Evolutionary conservation across 1,140 invertebrate species (phyloP), one percentile per base, ranked within the genome.

Genomic region (Tetramorium parvispinum): DNA sequence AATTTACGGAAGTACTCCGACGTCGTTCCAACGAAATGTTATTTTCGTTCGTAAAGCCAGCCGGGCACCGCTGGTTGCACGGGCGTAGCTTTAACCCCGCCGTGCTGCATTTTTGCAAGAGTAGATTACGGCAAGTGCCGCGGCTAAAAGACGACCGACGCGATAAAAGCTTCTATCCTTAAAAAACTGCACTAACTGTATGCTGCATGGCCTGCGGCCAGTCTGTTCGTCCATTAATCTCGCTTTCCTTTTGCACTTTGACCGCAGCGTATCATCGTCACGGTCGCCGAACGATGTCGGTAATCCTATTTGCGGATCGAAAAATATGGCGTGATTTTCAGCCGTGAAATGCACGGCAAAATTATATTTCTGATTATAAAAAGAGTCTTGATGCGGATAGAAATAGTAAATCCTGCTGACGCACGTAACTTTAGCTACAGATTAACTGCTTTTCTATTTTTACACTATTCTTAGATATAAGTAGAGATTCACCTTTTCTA

Each of bases 161-260:
- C 70, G 81, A 43, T 85, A 85, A 87, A 87, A 87, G 86, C 86
- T 77, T 85, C 65, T 21, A 27, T 77, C 81, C 63, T 81, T 87
- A 70, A 87, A 87, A 87, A 87, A 82, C 59, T 55, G 85, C 27
- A 68, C 81, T 57, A 85, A 87, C 81, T 87, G 81, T 76, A 59
- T 37, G 66, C 51, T 13, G 21, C 24, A 24, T 66, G 32, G 37
- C 68, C 70, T 86, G 77, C 49, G 49, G 37, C 73, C 37, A 32
- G 37, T 46, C 57, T 32, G 71, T 85, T 78, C 59, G 5, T 66
- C 37, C 83, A 66, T 78, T 81, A 79, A 63, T 32, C 63, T 77
- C 43, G 16, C 27, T 21, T 43, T 76, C 24, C 37, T 85, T 76
- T 87, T 79, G 46, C 68, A 27, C 61, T 59, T 85, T 85, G 61